A percentile compares a stretch with the other conserved stretches of the same genome.
These are phyloP conservation scores for Ctenoplectra terminalis DNA, from an alignment of 1,140 invertebrate species.

Conservation along the genomic window DNA sequence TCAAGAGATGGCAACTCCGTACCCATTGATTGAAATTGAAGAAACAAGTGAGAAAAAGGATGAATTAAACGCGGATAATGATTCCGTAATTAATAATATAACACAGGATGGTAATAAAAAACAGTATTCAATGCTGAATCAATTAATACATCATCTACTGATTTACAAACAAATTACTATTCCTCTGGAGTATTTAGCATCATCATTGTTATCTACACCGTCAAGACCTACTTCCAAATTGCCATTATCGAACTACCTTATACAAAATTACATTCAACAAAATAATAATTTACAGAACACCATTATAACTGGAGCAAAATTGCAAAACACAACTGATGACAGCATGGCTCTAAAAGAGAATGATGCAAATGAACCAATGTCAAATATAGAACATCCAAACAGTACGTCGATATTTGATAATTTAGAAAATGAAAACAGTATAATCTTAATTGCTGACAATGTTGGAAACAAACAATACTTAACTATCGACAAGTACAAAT, in stretches of 20 bases:
- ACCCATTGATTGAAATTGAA: conserved; percentile 53
- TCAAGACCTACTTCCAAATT: not conserved
- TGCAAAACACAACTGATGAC: not conserved
- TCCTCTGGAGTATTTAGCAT: conserved; percentile 31
- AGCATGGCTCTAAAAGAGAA: not conserved
- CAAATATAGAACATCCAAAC: not conserved
- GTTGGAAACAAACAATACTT: conserved; percentile 70
- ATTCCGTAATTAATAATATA: not conserved
- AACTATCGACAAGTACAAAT: conserved; percentile 66
- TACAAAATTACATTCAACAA: conserved; percentile 55
- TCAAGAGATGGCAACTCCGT: conserved; percentile 42
- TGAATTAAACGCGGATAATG: not conserved
- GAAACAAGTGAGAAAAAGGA: not conserved
- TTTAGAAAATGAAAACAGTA: conserved; percentile 50
- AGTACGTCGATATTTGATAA: conserved; percentile 20
- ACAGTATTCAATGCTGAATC: conserved; percentile 37
- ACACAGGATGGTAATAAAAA: not conserved
- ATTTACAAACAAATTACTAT: conserved; percentile 44
- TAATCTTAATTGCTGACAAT: conserved; percentile 68
- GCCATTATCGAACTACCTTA: conserved; percentile 41
- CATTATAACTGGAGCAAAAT: conserved; percentile 2
- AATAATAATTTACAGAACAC: conserved; percentile 35
- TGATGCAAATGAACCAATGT: not conserved
- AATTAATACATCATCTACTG: conserved; percentile 40
- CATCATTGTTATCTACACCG: not conserved